A percentile compares a stretch with the other conserved stretches of the same genome.
Evolutionary conservation across 2,113 vertebrate species (phyloP).

Genomic region (Otus sunia): DNA sequence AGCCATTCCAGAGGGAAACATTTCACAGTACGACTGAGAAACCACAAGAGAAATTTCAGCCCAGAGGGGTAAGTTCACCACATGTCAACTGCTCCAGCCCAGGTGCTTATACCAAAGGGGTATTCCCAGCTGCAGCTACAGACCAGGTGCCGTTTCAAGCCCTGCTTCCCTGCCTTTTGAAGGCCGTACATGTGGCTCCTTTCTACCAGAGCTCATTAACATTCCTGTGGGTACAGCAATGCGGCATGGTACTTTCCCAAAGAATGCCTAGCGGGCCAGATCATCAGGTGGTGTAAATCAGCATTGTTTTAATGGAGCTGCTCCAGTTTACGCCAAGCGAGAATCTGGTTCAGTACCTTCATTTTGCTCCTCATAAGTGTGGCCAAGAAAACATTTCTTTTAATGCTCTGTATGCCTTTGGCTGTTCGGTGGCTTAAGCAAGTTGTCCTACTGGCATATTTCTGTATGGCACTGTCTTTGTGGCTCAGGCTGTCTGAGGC

Average conservation of each 20-base stretch:
- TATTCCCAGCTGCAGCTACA: slow-evolving; percentile 26
- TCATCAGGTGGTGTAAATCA: slow-evolving; percentile 17
- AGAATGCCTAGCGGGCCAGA: slow-evolving; percentile 7
- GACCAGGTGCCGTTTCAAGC: slow-evolving; percentile 28
- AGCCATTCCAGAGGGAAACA: slow-evolving; percentile 41
- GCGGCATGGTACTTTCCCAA: slow-evolving; percentile 20
- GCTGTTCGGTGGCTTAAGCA: slow-evolving; percentile 25
- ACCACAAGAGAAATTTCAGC: slow-evolving; percentile 52
- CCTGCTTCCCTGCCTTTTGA: slow-evolving; percentile 1
- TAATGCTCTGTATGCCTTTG: not conserved
- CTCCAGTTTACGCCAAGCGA: not conserved
- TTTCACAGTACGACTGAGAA: slow-evolving; percentile 43
- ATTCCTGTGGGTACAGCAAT: slow-evolving; percentile 8
- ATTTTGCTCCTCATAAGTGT: not conserved
- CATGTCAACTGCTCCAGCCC: slow-evolving; percentile 5
- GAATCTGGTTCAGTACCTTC: slow-evolving; percentile 4
- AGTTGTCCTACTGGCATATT: not conserved
- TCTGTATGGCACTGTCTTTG: slow-evolving; percentile 12
- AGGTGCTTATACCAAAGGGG: slow-evolving; percentile 26
- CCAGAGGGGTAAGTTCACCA: slow-evolving; percentile 56
- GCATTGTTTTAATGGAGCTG: not conserved
- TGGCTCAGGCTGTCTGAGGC: slow-evolving; percentile 26
- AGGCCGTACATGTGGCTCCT: not conserved
- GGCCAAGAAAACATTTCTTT: not conserved
- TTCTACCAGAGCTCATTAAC: slow-evolving; percentile 13